A percentile compares a stretch with the other conserved stretches of the same genome.
Conservation (phyloP, 2,113 vertebrate genomes). For the Aegithalos caudatus region DNA sequence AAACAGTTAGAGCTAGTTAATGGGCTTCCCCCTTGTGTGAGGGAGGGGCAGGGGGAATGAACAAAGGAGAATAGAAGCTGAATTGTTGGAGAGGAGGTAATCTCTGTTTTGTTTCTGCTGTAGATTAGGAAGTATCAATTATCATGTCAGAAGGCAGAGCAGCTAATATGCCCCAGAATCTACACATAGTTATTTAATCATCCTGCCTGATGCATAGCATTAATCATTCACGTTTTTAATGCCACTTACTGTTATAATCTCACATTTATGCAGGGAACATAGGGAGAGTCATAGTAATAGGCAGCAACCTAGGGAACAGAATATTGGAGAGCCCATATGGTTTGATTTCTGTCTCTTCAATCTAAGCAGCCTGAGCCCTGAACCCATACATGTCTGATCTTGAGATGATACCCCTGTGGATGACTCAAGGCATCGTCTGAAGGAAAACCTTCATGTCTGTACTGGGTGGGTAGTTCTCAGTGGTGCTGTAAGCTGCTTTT, state of each 20-base stretch:
- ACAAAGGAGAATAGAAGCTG: background rate
- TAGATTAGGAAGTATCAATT: constrained; percentile 5
- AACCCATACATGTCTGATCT: background rate
- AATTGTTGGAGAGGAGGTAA: background rate
- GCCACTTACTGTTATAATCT: background rate
- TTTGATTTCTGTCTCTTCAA: background rate
- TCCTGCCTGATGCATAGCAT: background rate
- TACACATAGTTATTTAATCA: constrained; percentile 24
- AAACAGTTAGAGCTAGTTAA: constrained; percentile 4
- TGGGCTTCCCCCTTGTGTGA: background rate
- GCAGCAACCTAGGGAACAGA: background rate
- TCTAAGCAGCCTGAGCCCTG: background rate
- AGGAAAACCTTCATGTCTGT: background rate
- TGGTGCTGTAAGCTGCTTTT: background rate
- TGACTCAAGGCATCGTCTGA: background rate
- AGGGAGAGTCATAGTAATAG: background rate
- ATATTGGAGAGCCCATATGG: background rate
- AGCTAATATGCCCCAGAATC: constrained; percentile 5
- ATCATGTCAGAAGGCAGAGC: background rate
- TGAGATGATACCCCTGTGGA: background rate
- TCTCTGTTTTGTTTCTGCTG: constrained; percentile 18
- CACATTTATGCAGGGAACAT: background rate
- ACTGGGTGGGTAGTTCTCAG: background rate
- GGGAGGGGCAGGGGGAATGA: background rate
- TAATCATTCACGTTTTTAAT: constrained; percentile 17